Evolutionary conservation across 1,140 invertebrate species (phyloP), one percentile per base, ranked within the genome.

Genomic region (Anastatus disparis): DNA sequence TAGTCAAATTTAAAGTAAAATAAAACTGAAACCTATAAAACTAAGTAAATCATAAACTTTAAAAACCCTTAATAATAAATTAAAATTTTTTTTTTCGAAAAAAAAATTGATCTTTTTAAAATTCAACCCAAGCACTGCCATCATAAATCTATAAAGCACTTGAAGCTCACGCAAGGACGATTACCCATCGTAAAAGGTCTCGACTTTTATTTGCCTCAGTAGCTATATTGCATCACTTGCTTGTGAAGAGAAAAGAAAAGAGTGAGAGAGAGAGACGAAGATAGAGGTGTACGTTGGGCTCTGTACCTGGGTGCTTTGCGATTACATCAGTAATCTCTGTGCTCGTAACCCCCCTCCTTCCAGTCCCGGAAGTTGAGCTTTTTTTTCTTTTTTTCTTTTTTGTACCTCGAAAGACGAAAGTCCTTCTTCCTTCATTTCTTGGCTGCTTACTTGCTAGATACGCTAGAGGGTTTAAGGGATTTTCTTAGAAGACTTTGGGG

Each of bases 141-240:
- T 24, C 26, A 44, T 61, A 61, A 61, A 61, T 46, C 58, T n/a
- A 61, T 61, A 61, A 63, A 63, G 61, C 61, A 63, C n/a, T 38
- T 22, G 27, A 7, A 22, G 22, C 27, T 24, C 44, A 63, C 44
- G 61, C 61, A 17, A 48, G 46, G 46, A 50, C 61, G 61, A 63
- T 63, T 63, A 63, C 61, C 61, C 59, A 20, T 63, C 61, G 61
- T 63, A 63, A 63, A 63, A 63, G 46, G n/a, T 4, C 46, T 52
- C 44, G 61, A 63, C 61, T 63, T 63, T 63, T 63, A 63, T 63
- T 63, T 50, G 44, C 46, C 15, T 15, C 61, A 8, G 17, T 13
- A 29, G 46, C 46, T 35, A 50, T 50, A 38, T 50, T 63, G 61
- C 61, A 50, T 50, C 44, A 10, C n/a, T n/a, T n/a, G n/a, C n/a